A percentile compares a stretch with the other conserved stretches of the same genome.
phyloP scores from a whole-genome alignment of 1,140 invertebrate species.

The Drosophila parvula region DNA sequence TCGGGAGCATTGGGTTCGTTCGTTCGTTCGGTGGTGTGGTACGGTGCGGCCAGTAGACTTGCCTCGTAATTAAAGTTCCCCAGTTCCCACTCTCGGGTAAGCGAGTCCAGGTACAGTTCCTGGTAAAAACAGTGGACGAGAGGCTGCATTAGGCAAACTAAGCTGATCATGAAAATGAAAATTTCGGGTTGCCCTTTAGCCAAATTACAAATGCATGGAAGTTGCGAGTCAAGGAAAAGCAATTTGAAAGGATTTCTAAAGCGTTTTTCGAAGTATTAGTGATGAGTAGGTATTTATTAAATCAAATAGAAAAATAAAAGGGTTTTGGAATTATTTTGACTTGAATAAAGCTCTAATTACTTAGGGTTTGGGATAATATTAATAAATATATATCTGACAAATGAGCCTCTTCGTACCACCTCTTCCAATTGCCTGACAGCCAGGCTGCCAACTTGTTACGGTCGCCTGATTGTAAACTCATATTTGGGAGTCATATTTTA shows the following conservation, averaged over 20 bases:
- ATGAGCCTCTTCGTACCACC: no score
- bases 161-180: constrained; percentile 5
- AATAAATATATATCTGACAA: no score
- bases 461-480: no score
- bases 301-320: neutral
- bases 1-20: constrained; percentile 12
- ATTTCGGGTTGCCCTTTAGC: constrained; percentile 1
- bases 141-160: constrained; percentile 1
- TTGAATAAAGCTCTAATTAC: no score
- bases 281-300: neutral
- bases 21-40: constrained; percentile 3
- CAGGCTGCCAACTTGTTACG: no score
- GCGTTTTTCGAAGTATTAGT: neutral
- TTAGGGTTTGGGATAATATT: no score
- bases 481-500: no score
- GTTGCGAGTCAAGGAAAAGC: neutral
- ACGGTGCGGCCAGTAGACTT: constrained; percentile 16
- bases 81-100: neutral
- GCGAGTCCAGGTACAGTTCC: constrained; percentile 3
- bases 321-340: no score
- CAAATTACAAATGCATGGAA: constrained; percentile 2
- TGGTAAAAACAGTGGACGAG: constrained; percentile 7
- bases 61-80: constrained; percentile 41
- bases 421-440: no score
- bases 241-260: neutral